Percentiles rank a stretch among this genome's conserved stretches.
These are phyloP conservation scores for Tympanoctomys barrerae DNA, from an alignment of 2,797 vertebrate species.

Conservation along the genomic window DNA sequence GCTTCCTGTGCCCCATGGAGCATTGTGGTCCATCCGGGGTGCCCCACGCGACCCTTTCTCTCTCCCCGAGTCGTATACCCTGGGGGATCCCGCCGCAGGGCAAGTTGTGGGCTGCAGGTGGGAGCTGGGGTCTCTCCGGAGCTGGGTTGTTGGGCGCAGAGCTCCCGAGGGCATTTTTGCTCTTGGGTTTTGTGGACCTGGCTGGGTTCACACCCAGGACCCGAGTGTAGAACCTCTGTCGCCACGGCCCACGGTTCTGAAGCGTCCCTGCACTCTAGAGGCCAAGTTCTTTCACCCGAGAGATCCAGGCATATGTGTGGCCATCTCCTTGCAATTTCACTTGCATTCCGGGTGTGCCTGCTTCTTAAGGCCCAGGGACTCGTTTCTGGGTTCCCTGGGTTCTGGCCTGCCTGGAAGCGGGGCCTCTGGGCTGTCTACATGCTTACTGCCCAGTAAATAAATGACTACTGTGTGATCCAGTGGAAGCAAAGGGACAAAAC, in stretches of 20 bases:
- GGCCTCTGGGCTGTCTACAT: not conserved
- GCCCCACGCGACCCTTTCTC: not conserved
- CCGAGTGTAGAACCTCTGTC: not conserved
- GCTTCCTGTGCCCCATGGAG: not conserved
- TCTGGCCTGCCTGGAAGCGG: not conserved
- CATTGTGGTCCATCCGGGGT: not conserved
- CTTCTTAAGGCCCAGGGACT: not conserved
- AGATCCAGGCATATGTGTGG: not conserved
- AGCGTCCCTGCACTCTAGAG: not conserved
- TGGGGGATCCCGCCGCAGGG: not conserved
- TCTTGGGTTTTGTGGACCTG: not conserved
- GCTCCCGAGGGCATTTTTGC: not conserved
- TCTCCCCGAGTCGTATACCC: rapidly evolving
- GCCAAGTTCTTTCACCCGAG: not conserved
- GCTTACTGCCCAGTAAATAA: not conserved
- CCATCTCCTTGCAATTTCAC: not conserved
- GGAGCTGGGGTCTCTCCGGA: not conserved
- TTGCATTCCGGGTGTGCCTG: not conserved
- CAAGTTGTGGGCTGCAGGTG: not conserved
- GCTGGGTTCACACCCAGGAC: not conserved
- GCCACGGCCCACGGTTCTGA: not conserved
- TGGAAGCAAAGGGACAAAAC: not conserved
- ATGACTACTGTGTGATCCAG: not conserved
- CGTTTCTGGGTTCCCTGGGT: not conserved
- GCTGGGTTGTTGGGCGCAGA: not conserved